These are phyloP conservation scores for Polydesmus complanatus DNA, from an alignment of 2,888 invertebrate species.

Conservation along the genomic window DNA sequence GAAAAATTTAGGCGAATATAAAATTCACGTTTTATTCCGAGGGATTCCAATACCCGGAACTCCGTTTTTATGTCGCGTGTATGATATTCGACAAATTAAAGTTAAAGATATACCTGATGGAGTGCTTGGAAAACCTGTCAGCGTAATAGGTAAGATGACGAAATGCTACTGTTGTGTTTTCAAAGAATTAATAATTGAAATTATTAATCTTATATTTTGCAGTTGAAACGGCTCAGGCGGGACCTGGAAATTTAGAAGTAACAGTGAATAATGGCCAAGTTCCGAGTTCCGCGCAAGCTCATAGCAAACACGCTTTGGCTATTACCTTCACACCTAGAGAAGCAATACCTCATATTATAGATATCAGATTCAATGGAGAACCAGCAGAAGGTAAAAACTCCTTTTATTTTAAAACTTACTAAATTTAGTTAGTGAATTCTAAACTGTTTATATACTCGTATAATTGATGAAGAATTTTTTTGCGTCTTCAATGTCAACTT, in stretches of 20 bases:
- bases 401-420: slow-evolving; percentile 22
- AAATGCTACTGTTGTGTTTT: not conserved
- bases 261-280: slow-evolving; percentile 95
- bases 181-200: not conserved
- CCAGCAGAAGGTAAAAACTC: slow-evolving; percentile 63
- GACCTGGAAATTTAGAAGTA: slow-evolving; percentile 95
- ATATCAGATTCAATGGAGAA: slow-evolving; percentile 88
- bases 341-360: slow-evolving; percentile 78
- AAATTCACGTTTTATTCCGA: slow-evolving; percentile 71
- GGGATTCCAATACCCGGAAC: slow-evolving; percentile 65
- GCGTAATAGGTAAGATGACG: slow-evolving; percentile 58
- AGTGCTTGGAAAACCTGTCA: slow-evolving; percentile 77
- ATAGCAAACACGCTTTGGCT: slow-evolving; percentile 89
- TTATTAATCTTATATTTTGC: slow-evolving; percentile 20
- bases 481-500: no score
- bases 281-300: slow-evolving; percentile 89
- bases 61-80: slow-evolving; percentile 88
- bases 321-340: slow-evolving; percentile 94
- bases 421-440: not conserved
- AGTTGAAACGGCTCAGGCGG: slow-evolving; percentile 97
- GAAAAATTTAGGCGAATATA: slow-evolving; percentile 55
- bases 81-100: slow-evolving; percentile 84
- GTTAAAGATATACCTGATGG: slow-evolving; percentile 81
- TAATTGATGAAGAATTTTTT: not conserved
- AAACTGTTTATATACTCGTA: no score